phyloP scores from a whole-genome alignment of 2,888 invertebrate genomes.

The Cerceris rybyensis region DNA sequence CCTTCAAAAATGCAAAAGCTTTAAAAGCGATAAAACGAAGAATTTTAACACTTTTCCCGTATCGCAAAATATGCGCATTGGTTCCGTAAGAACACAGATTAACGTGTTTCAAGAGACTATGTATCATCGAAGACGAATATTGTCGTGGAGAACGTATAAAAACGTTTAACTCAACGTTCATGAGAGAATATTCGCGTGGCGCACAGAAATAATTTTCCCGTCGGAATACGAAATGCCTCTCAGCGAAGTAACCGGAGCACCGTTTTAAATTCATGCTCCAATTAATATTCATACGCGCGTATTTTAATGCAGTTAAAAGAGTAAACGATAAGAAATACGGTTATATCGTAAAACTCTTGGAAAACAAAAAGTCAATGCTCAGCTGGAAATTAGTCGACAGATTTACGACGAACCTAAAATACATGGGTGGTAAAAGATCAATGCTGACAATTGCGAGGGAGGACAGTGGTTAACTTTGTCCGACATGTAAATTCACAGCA shows the following conservation, averaged over 20 bases:
- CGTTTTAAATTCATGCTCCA: background rate
- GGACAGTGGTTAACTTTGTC: background rate
- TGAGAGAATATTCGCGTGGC: too few relatives aligned
- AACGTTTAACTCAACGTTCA: too few relatives aligned
- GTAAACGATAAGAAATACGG: background rate
- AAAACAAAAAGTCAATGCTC: background rate
- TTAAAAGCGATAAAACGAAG: too few relatives aligned
- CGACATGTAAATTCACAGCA: background rate
- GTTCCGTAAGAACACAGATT: too few relatives aligned
- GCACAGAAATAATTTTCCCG: too few relatives aligned
- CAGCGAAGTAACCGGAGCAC: background rate
- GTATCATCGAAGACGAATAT: too few relatives aligned
- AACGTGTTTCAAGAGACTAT: too few relatives aligned
- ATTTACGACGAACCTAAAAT: background rate
- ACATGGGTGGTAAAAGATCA: background rate
- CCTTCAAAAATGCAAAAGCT: too few relatives aligned
- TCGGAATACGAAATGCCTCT: background rate
- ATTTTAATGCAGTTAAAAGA: slow-evolving; percentile 1
- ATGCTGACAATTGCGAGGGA: background rate
- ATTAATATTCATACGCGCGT: slow-evolving; percentile 5
- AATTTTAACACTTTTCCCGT: too few relatives aligned
- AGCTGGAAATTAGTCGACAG: background rate
- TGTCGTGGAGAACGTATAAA: too few relatives aligned
- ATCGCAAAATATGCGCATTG: too few relatives aligned
- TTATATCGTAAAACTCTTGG: background rate